A percentile compares a stretch with the other conserved stretches of the same genome.
These are phyloP conservation scores for Salmo trutta DNA, from an alignment of 2,797 vertebrate species.

Conservation along the genomic window DNA sequence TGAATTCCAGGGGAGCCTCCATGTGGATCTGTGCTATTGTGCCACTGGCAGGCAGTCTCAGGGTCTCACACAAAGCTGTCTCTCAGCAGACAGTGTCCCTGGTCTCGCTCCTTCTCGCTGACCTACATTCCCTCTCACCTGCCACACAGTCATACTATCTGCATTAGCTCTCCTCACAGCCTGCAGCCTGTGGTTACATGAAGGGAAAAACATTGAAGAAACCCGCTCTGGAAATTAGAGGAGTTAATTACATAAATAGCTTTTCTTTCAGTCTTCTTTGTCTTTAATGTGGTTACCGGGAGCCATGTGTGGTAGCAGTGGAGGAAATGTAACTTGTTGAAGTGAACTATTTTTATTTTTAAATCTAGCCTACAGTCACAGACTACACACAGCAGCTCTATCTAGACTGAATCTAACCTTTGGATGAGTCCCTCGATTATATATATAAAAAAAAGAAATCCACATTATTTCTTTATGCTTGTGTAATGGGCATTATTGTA, in stretches of 20 bases:
- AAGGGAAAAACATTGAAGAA: conserved; percentile 13
- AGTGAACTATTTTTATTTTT: too few relatives aligned
- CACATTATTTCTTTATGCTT: background rate
- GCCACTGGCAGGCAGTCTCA: conserved; percentile 11
- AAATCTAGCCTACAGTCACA: too few relatives aligned
- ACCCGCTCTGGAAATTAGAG: conserved; percentile 32
- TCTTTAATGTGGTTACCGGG: conserved; percentile 10
- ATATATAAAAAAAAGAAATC: background rate
- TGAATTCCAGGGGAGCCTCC: conserved; percentile 39
- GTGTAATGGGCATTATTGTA: background rate
- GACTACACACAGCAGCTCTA: too few relatives aligned
- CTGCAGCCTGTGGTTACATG: background rate
- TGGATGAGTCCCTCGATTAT: background rate
- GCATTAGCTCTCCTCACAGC: background rate
- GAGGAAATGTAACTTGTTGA: background rate
- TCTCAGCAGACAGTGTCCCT: background rate
- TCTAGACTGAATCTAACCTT: too few relatives aligned
- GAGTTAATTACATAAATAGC: conserved; percentile 30
- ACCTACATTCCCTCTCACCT: background rate
- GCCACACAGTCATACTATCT: background rate
- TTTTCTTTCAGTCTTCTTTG: conserved; percentile 16
- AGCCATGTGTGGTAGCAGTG: background rate
- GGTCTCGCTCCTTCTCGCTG: conserved; percentile 11
- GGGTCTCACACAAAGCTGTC: background rate
- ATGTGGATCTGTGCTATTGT: conserved; percentile 44